Evolutionary conservation across 2,797 vertebrate species (phyloP).

Genomic region (Coluber constrictor): DNA sequence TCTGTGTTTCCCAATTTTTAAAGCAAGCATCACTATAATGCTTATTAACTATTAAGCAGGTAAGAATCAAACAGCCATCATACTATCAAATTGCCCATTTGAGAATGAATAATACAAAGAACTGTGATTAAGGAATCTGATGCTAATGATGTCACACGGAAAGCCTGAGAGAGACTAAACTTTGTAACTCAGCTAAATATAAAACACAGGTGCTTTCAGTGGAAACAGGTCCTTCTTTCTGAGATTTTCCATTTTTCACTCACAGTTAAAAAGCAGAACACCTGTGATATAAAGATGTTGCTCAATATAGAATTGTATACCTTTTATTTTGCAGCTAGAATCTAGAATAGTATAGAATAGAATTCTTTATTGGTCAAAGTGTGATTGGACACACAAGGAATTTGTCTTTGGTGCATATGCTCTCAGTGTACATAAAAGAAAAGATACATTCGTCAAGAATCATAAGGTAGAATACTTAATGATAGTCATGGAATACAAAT

Average conservation of each 20-base stretch:
- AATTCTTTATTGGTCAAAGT: too few species aligned
- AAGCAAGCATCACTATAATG: not conserved
- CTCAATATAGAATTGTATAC: not conserved
- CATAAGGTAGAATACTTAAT: too few species aligned
- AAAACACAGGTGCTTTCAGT: not conserved
- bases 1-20: not conserved
- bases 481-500: too few species aligned
- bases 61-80: not conserved
- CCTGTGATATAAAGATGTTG: not conserved
- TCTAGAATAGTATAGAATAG: conserved; percentile 3
- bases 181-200: not conserved
- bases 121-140: not conserved
- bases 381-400: too few species aligned
- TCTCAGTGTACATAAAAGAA: too few species aligned
- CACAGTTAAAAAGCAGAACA: not conserved
- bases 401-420: too few species aligned
- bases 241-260: not conserved
- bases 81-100: not conserved
- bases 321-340: conserved; percentile 42
- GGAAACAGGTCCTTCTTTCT: not conserved
- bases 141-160: not conserved
- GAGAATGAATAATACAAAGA: not conserved
- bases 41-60: not conserved
- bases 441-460: too few species aligned
- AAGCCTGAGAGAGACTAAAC: not conserved